Percentiles rank a stretch among this genome's conserved stretches.
Conservation (phyloP, 2,888 invertebrate genomes). For the Pinctada fucata region DNA sequence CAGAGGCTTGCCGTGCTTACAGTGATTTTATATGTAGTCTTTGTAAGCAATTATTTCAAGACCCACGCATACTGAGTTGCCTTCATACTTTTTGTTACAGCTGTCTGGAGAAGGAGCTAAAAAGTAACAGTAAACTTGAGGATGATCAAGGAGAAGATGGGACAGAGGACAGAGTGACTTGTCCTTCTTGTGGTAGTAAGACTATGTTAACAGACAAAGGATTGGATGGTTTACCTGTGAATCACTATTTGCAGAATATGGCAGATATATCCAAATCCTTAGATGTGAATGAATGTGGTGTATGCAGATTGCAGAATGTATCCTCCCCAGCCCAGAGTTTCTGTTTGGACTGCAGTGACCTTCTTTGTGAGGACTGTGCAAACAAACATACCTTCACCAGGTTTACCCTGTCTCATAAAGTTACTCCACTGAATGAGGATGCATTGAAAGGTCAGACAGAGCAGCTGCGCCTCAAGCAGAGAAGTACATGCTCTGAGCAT, state of each 20-base stretch:
- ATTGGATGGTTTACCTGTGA: slow-evolving; percentile 1
- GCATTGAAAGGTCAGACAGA: not conserved
- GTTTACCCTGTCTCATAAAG: slow-evolving; percentile 49
- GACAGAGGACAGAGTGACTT: slow-evolving; percentile 1
- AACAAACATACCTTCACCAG: slow-evolving; percentile 53
- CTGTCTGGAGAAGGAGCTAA: slow-evolving; percentile 34
- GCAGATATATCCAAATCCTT: not conserved
- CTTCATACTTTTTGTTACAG: slow-evolving; percentile 47
- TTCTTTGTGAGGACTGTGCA: slow-evolving; percentile 50
- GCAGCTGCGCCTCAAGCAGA: not conserved
- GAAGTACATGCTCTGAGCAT: slow-evolving; percentile 25
- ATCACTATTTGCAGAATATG: slow-evolving; percentile 7
- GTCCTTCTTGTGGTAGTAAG: slow-evolving; percentile 17
- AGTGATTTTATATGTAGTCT: slow-evolving; percentile 36
- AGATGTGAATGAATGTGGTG: slow-evolving; percentile 23
- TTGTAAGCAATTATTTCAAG: slow-evolving; percentile 37
- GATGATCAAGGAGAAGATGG: not conserved
- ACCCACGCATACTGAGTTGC: slow-evolving; percentile 46
- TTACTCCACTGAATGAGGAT: slow-evolving; percentile 39
- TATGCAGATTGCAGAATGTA: slow-evolving; percentile 29
- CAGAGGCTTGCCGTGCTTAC: slow-evolving; percentile 1
- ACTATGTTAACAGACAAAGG: slow-evolving; percentile 10
- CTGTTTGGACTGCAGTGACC: slow-evolving; percentile 53
- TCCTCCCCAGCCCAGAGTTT: slow-evolving; percentile 15
- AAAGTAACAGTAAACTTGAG: not conserved